Evolutionary conservation across 2,888 invertebrate genomes (phyloP).

Genomic region (Papilio gigon): DNA sequence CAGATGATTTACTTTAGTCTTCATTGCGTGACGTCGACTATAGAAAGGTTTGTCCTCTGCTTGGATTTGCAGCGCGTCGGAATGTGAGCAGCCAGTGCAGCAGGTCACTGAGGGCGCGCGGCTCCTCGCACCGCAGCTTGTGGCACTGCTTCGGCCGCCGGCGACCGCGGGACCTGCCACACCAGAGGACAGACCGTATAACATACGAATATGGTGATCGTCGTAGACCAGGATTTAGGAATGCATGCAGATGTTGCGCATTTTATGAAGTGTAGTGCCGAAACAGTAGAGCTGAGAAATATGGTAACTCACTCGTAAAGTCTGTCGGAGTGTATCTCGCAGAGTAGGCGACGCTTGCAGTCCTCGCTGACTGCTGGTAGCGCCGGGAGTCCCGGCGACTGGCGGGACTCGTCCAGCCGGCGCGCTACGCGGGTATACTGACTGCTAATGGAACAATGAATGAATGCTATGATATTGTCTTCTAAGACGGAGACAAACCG

Average conservation of each 20-base stretch:
- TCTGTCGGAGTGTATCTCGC: conserved; percentile 67
- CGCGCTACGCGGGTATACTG: conserved; percentile 54
- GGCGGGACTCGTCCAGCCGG: conserved; percentile 48
- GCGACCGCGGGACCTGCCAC: conserved; percentile 25
- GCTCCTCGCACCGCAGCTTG: conserved; percentile 68
- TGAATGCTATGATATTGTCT: too few species aligned
- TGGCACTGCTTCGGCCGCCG: conserved; percentile 59
- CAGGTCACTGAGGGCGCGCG: conserved; percentile 56
- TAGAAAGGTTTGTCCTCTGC: conserved; percentile 11
- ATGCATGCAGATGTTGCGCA: too few species aligned
- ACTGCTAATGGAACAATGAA: conserved; percentile 47
- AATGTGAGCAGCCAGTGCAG: conserved; percentile 64
- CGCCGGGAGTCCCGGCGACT: not conserved
- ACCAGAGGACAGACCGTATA: conserved; percentile 11
- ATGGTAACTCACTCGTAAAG: conserved; percentile 58
- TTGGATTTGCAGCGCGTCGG: conserved; percentile 44
- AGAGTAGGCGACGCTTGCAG: conserved; percentile 69
- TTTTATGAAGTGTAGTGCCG: too few species aligned
- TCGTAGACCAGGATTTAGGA: too few species aligned
- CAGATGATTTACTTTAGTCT: too few species aligned
- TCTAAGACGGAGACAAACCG: too few species aligned
- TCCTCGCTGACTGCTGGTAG: conserved; percentile 65
- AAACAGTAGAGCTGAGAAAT: too few species aligned
- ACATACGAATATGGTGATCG: too few species aligned
- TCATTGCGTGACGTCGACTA: too few species aligned